phyloP scores from a whole-genome alignment of 2,888 invertebrate species.

The Eilema griseolum region DNA sequence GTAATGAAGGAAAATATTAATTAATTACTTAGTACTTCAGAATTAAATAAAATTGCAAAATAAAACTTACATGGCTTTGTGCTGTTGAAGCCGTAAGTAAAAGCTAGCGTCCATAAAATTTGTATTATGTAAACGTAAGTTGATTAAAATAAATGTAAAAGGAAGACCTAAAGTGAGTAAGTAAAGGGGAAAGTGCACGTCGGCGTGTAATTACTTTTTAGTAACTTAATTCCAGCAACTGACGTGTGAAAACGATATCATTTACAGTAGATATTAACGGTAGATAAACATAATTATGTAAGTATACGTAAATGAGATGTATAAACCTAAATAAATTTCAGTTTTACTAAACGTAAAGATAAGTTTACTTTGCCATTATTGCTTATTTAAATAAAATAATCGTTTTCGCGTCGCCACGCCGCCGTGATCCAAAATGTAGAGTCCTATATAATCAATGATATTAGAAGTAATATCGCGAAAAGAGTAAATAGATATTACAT shows the following conservation, averaged over 20 bases:
- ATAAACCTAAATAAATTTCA: background rate
- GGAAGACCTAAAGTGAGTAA: conserved; percentile 24
- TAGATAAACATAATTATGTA: background rate
- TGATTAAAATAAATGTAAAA: conserved; percentile 14
- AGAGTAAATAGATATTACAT: no score
- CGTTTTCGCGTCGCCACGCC: background rate
- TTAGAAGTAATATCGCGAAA: no score
- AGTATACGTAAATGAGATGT: background rate
- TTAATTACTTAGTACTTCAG: background rate
- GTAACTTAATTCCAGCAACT: conserved; percentile 40
- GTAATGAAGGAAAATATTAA: no score
- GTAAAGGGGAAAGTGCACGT: conserved; percentile 23
- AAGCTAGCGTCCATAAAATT: background rate
- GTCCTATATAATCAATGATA: background rate
- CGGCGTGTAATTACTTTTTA: conserved; percentile 31
- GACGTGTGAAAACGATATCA: conserved; percentile 27
- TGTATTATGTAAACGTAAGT: background rate
- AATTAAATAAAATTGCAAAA: background rate
- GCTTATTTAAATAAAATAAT: background rate
- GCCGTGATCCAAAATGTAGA: no score
- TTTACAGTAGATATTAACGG: conserved; percentile 13
- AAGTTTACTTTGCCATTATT: background rate
- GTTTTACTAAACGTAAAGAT: background rate
- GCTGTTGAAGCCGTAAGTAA: background rate
- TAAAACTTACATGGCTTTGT: background rate